Base-by-base conservation (phyloP, 1,140 invertebrate genomes). In the Ceratina calcarata region DNA sequence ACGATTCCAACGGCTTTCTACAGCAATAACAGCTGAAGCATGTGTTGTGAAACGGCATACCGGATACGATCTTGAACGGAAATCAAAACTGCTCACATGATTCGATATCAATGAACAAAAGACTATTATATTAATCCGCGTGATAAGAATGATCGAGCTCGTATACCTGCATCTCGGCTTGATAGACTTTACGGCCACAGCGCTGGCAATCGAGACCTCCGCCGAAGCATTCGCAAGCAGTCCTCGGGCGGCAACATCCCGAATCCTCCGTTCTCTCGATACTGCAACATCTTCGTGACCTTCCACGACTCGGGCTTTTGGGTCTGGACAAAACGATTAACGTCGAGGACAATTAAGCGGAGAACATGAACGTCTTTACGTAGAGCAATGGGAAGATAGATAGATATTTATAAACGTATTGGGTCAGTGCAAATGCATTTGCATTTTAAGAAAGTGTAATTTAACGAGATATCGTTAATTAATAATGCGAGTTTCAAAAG, bases 21-120 rank as follows among this genome's bases (percentile, higher is more conserved):
- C 93, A 94, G 85, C 93, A 94, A 80, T 90, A 92, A 75, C 93
- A 94, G 60, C 92, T 93, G 89, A 94, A 94, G 87, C 93, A 94
- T 82, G 91, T 93, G 51, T 88, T 93, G 86, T 94, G 93, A 81
- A 91, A 94, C 2, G 91, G 90, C 18, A 91, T 92, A 49, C 90
- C 90, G 24, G 92, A 93, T 18, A 89, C 91, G n/a, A 89, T 88
- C 89, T 90, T 72, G 3, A 75, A 81, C 66, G 64, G 22, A 20
- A 77, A 70, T 61, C n/a, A 53, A 68, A 16, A 62, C 24, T 32
- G 45, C 13, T 69, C 6, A 64, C 22, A 2, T 27, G 24, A 24
- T 70, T 32, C 12, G 57, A 32, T 20, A 55, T 32, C 24, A 58
- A 57, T 57, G 15, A 45, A 60, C 4, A 32, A 27, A 3, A 37